A percentile compares a stretch with the other conserved stretches of the same genome.
Conservation (phyloP, 2,797 vertebrate species). For the Lindbergichthys nudifrons region DNA sequence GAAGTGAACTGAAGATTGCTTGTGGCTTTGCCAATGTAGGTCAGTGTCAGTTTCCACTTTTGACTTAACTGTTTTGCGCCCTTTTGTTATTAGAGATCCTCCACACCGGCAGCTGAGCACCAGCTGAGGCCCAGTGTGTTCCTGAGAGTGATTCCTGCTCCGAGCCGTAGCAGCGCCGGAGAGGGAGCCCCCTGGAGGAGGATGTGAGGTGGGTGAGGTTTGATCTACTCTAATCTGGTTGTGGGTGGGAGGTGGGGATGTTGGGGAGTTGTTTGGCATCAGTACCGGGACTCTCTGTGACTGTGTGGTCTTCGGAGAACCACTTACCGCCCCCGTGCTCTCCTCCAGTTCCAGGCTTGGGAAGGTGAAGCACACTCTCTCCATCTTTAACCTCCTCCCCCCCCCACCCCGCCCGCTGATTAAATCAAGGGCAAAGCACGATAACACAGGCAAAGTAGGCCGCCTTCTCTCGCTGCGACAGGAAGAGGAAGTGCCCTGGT, state of each 20-base stretch:
- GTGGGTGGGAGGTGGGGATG: conserved; percentile 50
- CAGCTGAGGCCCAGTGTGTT: conserved; percentile 1
- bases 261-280: conserved; percentile 54
- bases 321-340: conserved; percentile 58
- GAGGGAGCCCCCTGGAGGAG: conserved; percentile 57
- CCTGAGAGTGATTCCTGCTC: conserved; percentile 1
- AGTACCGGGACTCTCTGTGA: conserved; percentile 53
- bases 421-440: conserved; percentile 74
- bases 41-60: conserved; percentile 68
- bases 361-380: conserved; percentile 50
- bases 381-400: not conserved
- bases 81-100: conserved; percentile 62
- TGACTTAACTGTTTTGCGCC: conserved; percentile 62
- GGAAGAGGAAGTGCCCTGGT: conserved; percentile 78
- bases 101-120: conserved; percentile 28
- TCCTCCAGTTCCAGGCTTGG: conserved; percentile 54
- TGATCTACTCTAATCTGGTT: conserved; percentile 46
- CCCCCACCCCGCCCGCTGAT: conserved; percentile 64
- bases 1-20: conserved; percentile 39
- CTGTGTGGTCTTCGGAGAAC: conserved; percentile 67
- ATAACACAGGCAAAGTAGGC: conserved; percentile 80
- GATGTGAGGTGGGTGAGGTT: conserved; percentile 48
- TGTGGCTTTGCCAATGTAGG: conserved; percentile 80
- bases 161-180: not conserved
- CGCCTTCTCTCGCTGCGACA: conserved; percentile 78